Percentiles rank a stretch among this genome's conserved stretches.
phyloP scores from a whole-genome alignment of 2,888 invertebrate genomes.

The Latheticus oryzae region DNA sequence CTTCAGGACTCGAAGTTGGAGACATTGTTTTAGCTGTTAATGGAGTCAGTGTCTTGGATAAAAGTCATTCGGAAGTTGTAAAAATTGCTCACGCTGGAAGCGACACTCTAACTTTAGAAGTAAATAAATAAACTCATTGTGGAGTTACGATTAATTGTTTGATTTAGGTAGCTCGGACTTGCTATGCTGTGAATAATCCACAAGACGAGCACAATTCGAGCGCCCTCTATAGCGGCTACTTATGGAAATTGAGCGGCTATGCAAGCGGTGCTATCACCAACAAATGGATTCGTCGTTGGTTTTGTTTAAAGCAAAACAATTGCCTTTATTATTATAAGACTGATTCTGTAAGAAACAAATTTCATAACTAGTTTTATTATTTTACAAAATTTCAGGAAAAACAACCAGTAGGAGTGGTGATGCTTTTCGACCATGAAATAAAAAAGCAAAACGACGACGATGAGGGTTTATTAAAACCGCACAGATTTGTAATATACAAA shows the following conservation, averaged over 20 bases:
- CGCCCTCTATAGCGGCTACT: conserved; percentile 78
- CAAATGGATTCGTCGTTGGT: conserved; percentile 92
- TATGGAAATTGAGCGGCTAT: conserved; percentile 78
- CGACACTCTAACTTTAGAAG: conserved; percentile 86
- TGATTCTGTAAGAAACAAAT: conserved; percentile 79
- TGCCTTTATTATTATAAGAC: conserved; percentile 96
- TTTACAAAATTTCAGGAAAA: conserved; percentile 72
- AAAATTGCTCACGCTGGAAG: conserved; percentile 91
- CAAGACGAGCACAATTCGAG: conserved; percentile 73
- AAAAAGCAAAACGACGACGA: conserved; percentile 70
- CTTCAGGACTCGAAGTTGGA: conserved; percentile 91
- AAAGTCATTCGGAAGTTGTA: conserved; percentile 93
- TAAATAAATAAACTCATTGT: no score
- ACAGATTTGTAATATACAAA: conserved; percentile 75
- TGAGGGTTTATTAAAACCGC: conserved; percentile 74
- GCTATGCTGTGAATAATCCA: conserved; percentile 80
- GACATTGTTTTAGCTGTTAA: conserved; percentile 95
- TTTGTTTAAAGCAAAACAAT: conserved; percentile 89
- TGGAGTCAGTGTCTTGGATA: conserved; percentile 89
- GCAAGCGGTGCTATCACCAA: conserved; percentile 68
- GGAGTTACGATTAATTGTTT: not conserved
- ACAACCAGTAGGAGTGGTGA: conserved; percentile 90
- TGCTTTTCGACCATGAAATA: conserved; percentile 85
- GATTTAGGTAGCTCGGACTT: conserved; percentile 82
- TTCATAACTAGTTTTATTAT: no score